Conservation (phyloP, 2,113 vertebrate species). For the Accipiter virgatus region DNA sequence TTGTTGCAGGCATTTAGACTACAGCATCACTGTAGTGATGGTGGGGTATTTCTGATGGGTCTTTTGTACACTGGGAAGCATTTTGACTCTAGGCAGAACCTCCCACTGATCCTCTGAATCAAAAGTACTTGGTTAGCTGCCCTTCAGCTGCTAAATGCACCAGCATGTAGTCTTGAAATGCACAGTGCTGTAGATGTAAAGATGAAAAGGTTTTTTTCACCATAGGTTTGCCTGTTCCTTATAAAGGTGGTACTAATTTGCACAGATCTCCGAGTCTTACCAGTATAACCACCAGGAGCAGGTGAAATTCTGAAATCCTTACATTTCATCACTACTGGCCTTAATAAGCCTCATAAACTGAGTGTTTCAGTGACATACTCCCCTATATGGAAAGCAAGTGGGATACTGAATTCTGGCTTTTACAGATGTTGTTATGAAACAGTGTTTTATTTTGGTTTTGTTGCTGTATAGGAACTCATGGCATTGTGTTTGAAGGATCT, state of each 20-base stretch:
- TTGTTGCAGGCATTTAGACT: neutral
- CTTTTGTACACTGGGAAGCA: neutral
- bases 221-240: neutral
- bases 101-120: neutral
- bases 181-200: neutral
- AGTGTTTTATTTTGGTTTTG: neutral
- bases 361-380: neutral
- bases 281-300: neutral
- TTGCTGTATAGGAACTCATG: constrained; percentile 58
- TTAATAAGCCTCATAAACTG: neutral
- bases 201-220: neutral
- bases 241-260: neutral
- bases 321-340: neutral
- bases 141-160: neutral
- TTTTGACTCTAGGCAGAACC: neutral
- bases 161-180: neutral
- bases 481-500: constrained; percentile 61
- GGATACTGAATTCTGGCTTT: neutral
- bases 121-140: neutral
- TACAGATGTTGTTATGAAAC: neutral
- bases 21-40: neutral
- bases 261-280: neutral
- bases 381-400: neutral
- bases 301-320: neutral
- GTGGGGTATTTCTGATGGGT: neutral